A percentile compares a stretch with the other conserved stretches of the same genome.
Evolutionary conservation across 2,797 vertebrate genomes (phyloP).

Genomic region (Hyperoplus immaculatus): DNA sequence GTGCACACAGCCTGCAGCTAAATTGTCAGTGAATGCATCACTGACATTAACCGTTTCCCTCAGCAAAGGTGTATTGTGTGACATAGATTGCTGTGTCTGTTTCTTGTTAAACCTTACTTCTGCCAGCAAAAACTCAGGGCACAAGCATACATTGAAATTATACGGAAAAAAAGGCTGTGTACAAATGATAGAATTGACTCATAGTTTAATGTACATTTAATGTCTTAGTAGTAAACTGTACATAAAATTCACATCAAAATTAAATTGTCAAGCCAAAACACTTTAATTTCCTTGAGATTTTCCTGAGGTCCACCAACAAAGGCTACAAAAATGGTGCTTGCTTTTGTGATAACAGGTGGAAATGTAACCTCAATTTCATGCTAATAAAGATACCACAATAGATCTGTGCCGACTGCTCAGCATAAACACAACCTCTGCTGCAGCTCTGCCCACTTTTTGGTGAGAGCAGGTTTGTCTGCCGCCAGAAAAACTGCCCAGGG

Average conservation of each 20-base stretch:
- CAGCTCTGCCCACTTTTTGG: conserved; percentile 25
- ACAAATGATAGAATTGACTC: too few species aligned
- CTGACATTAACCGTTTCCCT: conserved; percentile 37
- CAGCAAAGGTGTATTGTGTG: conserved; percentile 9
- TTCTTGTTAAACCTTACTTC: neutral
- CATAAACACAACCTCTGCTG: conserved; percentile 39
- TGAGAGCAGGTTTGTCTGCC: conserved; percentile 22
- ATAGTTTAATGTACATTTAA: neutral
- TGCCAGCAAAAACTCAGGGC: conserved; percentile 9
- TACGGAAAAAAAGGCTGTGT: conserved; percentile 1
- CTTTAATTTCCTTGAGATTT: neutral
- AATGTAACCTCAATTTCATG: conserved; percentile 18
- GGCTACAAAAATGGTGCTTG: neutral
- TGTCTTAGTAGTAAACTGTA: neutral
- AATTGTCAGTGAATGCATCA: conserved; percentile 50
- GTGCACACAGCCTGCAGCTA: conserved; percentile 37
- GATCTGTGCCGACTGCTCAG: conserved; percentile 15
- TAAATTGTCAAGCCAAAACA: neutral
- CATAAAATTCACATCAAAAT: neutral
- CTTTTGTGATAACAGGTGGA: conserved; percentile 11
- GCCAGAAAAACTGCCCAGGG: conserved; percentile 26
- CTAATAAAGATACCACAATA: conserved; percentile 16
- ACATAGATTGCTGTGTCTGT: neutral
- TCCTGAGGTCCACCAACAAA: neutral
- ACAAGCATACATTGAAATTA: conserved; percentile 5